Evolutionary conservation across 23 tunicate genomes (phyloP).

Genomic region (Clavelina lepadiformis): DNA sequence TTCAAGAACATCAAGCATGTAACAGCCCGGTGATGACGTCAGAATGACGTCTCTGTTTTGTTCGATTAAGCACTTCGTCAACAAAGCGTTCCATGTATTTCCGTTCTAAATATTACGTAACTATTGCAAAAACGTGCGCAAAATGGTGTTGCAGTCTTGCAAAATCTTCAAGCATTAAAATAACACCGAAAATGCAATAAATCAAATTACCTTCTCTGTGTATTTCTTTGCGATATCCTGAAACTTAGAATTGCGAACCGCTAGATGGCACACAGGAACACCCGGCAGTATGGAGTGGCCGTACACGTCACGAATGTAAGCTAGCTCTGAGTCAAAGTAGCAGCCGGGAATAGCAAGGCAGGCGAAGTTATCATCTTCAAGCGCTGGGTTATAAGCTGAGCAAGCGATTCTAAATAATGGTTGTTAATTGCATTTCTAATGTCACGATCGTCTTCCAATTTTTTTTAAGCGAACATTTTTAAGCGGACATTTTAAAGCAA

Average conservation of each 20-base stretch:
- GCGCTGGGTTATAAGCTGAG: conserved; percentile 23
- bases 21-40: conserved; percentile 39
- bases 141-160: no score
- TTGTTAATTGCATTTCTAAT: no score
- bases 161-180: no score
- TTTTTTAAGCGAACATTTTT: no score
- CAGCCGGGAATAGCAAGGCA: conserved; percentile 51
- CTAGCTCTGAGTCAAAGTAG: conserved; percentile 39
- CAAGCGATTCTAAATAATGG: conserved; percentile 33
- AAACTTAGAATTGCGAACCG: conserved; percentile 36
- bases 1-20: conserved; percentile 29
- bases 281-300: conserved; percentile 48
- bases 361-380: conserved; percentile 9
- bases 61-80: conserved; percentile 34
- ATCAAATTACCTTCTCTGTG: conserved; percentile 15
- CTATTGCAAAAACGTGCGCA: no score
- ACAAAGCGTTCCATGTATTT: conserved; percentile 29
- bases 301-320: conserved; percentile 13
- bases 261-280: conserved; percentile 57
- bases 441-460: no score
- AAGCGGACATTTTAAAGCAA: no score
- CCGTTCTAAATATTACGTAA: neutral
- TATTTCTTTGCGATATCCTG: conserved; percentile 36
- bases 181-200: no score
- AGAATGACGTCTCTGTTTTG: conserved; percentile 24